Evolutionary conservation across 2,797 vertebrate species (phyloP).

Genomic region (Artibeus jamaicensis): DNA sequence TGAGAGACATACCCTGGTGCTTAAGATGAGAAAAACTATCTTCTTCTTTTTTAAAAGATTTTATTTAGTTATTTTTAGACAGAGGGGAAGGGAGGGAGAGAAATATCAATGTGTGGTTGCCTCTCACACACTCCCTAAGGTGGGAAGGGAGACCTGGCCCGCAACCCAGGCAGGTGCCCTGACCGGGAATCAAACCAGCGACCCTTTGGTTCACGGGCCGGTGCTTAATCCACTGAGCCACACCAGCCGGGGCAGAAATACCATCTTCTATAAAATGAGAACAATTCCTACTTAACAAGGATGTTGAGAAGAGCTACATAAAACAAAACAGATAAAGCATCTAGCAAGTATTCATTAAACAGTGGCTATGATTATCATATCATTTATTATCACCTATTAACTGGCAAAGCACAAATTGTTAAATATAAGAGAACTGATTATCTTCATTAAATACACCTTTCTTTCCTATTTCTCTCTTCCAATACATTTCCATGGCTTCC

Average conservation of each 20-base stretch:
- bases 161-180: too few species aligned
- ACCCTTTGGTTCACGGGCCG: too few species aligned
- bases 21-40: conserved; percentile 14
- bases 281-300: neutral
- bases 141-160: too few species aligned
- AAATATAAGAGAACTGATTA: neutral
- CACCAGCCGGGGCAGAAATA: neutral
- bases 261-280: neutral
- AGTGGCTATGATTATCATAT: neutral
- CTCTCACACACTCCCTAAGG: too few species aligned
- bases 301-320: conserved; percentile 4
- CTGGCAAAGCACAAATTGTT: neutral
- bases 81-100: too few species aligned
- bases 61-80: too few species aligned
- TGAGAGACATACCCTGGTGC: neutral
- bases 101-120: too few species aligned
- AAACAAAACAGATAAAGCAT: neutral
- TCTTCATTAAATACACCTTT: neutral
- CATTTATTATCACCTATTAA: neutral
- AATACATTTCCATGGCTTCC: neutral
- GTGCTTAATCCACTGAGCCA: too few species aligned
- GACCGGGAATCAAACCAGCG: too few species aligned
- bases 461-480: neutral
- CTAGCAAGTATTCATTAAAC: neutral
- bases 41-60: neutral